phyloP scores from a whole-genome alignment of 1,140 invertebrate genomes.

The Anadara kagoshimensis region DNA sequence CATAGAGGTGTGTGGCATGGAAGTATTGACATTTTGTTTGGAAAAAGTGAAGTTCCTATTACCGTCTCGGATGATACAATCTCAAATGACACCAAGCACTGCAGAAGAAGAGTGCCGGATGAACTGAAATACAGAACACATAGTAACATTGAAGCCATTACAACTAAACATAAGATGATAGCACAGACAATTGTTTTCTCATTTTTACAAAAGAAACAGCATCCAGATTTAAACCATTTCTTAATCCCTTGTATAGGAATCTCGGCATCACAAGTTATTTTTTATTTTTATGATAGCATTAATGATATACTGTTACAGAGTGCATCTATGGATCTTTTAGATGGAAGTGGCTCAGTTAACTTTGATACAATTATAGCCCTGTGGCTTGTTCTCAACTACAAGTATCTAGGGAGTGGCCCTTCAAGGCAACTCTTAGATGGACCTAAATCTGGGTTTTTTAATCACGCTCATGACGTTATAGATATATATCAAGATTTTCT shows the following conservation, averaged over 20 bases:
- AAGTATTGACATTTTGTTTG: neutral
- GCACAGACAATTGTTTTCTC: conserved; percentile 7
- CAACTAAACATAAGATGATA: neutral
- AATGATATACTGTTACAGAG: neutral
- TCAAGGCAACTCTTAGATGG: neutral
- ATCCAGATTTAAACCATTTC: neutral
- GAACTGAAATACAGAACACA: neutral
- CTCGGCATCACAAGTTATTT: neutral
- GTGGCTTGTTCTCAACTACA: neutral
- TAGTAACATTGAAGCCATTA: neutral
- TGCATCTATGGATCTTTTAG: neutral
- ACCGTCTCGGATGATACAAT: neutral
- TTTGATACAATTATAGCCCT: neutral
- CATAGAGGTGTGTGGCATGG: neutral
- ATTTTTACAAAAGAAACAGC: conserved; percentile 7
- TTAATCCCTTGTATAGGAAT: conserved; percentile 3
- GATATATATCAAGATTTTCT: too few relatives aligned
- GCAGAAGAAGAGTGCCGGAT: neutral
- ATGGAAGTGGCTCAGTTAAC: too few relatives aligned
- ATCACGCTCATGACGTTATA: too few relatives aligned
- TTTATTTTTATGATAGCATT: conserved; percentile 1
- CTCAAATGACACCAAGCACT: neutral
- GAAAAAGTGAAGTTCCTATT: neutral
- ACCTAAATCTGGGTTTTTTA: neutral
- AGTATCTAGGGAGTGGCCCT: neutral